Percentiles rank a stretch among this genome's conserved stretches.
These are phyloP conservation scores for Corynorhinus townsendii DNA, from an alignment of 2,113 vertebrate species.

Conservation along the genomic window DNA sequence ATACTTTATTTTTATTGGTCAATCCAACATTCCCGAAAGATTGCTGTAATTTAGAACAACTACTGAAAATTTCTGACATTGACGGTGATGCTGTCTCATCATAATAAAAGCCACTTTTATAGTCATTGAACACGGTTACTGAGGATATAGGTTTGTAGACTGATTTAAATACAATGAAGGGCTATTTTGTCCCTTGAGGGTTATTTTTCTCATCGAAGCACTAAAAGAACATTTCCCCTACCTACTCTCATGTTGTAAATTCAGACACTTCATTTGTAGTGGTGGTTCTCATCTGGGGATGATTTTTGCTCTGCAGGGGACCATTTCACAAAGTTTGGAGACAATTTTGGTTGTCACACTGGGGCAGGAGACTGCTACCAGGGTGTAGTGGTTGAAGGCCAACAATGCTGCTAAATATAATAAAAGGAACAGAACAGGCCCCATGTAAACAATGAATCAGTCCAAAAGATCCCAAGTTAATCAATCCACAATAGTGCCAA, in stretches of 20 bases:
- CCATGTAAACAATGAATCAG: background rate
- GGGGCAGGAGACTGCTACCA: background rate
- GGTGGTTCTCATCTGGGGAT: background rate
- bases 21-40: conserved; percentile 21
- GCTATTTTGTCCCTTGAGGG: background rate
- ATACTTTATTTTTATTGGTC: background rate
- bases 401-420: background rate
- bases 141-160: background rate
- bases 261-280: background rate
- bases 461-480: background rate
- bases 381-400: background rate
- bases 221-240: background rate
- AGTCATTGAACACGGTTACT: background rate
- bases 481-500: background rate
- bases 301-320: background rate
- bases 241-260: background rate
- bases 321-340: background rate
- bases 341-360: background rate
- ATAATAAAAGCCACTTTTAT: background rate
- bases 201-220: background rate
- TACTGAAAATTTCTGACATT: background rate
- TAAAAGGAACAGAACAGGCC: too few species aligned
- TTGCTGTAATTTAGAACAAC: conserved; percentile 9
- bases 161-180: background rate
- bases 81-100: background rate